Evolutionary conservation across 2,113 vertebrate genomes (phyloP), one percentile per base, ranked within the genome.

Genomic region (Sitta europaea): DNA sequence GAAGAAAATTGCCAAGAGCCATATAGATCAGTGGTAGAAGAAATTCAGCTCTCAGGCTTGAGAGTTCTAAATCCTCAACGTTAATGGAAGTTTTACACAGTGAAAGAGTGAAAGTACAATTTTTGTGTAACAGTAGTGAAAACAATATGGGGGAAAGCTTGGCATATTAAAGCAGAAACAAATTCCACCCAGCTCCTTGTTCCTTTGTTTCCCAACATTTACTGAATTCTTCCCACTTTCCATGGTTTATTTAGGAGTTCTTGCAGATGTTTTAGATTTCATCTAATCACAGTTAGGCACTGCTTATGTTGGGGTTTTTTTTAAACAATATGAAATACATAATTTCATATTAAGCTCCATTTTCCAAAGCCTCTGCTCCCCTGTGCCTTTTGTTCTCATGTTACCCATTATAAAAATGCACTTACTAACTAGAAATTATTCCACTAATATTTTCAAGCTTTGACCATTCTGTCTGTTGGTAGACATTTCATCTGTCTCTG

Each of bases 261-360:
- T 82, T 76, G 63, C 94, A 96, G 87, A 97, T 96, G 93, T 87
- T 93, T 95, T 80, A 80, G 74, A 94, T 97, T 94, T 96, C 54
- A 76, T 93, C 82, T 96, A 86, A 92, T 90, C 76, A 40, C 19
- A 92, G 71, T 53, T 91, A 91, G 94, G 47, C 58, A 94, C 53
- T 85, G 79, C 77, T 91, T 86, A 78, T 14, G 38, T 27, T 79
- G 53, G 2, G 19, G n/a, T 0, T 70, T 96, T 92, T 87, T 82
- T 1, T 2, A 54, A 94, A 53, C 53, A 93, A 76, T 86, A 85
- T 10, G n/a, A 80, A 94, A 81, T 85, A 86, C 40, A 57, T 82
- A 65, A 84, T 95, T 94, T 89, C 61, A 29, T 71, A 81, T 68
- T 72, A 75, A 94, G 70, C 57, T 95, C 14, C 12, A 12, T 86